A percentile compares a stretch with the other conserved stretches of the same genome.
Evolutionary conservation across 2,888 invertebrate genomes (phyloP).

Genomic region (Allophyes oxyacanthae): DNA sequence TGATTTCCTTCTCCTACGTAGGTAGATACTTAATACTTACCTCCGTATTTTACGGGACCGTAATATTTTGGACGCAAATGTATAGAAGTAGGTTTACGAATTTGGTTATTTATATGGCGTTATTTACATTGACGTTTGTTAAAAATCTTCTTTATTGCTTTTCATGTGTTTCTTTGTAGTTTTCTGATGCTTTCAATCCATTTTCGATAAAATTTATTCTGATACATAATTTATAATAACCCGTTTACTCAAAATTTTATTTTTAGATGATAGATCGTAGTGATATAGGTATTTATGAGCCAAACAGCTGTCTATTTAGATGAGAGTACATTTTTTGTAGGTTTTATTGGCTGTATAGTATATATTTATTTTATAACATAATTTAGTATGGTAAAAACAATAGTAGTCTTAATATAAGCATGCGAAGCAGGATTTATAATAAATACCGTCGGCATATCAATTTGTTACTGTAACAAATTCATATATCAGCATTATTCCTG

Average conservation of each 20-base stretch:
- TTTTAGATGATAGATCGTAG: conserved; percentile 19
- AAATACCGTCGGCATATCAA: conserved; percentile 31
- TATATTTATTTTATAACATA: conserved; percentile 41
- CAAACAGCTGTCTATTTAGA: conserved; percentile 19
- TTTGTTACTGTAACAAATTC: conserved; percentile 54
- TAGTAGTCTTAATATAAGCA: conserved; percentile 14
- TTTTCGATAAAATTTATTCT: conserved; percentile 3
- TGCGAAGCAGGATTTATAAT: conserved; percentile 23
- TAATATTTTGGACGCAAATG: conserved; percentile 40
- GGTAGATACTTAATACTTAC: conserved; percentile 11
- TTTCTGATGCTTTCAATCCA: conserved; percentile 19
- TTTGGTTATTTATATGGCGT: conserved; percentile 29
- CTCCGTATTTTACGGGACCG: conserved; percentile 24
- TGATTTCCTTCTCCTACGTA: conserved; percentile 52
- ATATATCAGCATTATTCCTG: conserved; percentile 66
- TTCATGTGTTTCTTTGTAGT: conserved; percentile 11
- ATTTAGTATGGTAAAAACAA: conserved; percentile 21
- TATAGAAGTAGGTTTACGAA: conserved; percentile 32
- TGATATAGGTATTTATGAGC: conserved; percentile 45
- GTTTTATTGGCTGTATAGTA: conserved; percentile 21
- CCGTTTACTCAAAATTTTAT: conserved; percentile 17
- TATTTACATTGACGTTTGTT: conserved; percentile 27
- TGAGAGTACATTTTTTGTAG: conserved; percentile 25
- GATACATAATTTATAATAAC: conserved; percentile 12
- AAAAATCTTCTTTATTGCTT: conserved; percentile 16